Base-by-base conservation (phyloP, 2,888 invertebrate species). In the Erebia palarica region DNA sequence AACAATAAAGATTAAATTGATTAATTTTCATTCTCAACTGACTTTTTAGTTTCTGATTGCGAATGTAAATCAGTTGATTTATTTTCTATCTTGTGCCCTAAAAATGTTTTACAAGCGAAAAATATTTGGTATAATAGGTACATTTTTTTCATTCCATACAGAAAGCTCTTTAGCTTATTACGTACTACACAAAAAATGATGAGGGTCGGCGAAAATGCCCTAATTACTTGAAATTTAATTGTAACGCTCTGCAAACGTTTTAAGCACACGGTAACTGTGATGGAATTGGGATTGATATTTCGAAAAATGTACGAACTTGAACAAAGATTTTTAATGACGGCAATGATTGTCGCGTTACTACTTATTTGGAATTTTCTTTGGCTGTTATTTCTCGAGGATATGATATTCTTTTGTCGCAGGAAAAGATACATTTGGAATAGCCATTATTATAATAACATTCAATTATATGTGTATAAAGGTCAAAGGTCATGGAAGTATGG, bases 161-260 rank as follows among this genome's bases (percentile, higher is more conserved):
- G 16, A 55, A 18, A 55, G 10, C 55, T 53, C 16, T 55, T 55
- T 16, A 55, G 10, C 55, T 55, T 18, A 55, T 55, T 55, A 55
- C 16, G 16, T 55, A 55, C 55, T 53, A 53, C 53, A 9, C 55
- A 55, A 16, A 16, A 10, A 55, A 55, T 55, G 55, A 55, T 18
- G 55, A 55, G 55, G 18, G 55, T 55, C 10, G 18, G 55, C 18
- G 3, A 55, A 55, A 55, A 55, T 55, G 55, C 55, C 18, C 18
- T 55, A 55, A 55, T 55, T 55, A 55, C 18, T 55, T 9, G 55
- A 53, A 53, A 53, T 55, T 55, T 55, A 55, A 55, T 55, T 55
- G 55, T 16, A 18, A 18, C 10, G 55, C 55, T 55, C 4, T 16
- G 55, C 55, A 18, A 55, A 55, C 9, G 3, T 16, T 55, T 55